A percentile compares a stretch with the other conserved stretches of the same genome.
phyloP scores from a whole-genome alignment of 64 coral and sea anemone genomes.

The Stichodactyla helianthus region DNA sequence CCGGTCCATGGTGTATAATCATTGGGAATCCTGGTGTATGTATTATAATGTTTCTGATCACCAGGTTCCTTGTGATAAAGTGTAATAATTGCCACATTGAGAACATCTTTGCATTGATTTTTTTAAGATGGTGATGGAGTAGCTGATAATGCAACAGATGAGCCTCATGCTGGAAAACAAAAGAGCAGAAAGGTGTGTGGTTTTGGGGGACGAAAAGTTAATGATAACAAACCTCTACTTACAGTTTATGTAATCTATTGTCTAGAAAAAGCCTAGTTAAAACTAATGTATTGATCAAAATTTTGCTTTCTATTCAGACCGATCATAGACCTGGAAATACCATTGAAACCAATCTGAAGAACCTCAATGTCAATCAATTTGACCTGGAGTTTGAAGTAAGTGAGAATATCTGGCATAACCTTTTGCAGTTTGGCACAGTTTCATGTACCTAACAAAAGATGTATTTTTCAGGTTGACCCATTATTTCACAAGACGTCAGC shows the following conservation, averaged over 20 bases:
- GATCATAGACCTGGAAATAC: slow-evolving; percentile 50
- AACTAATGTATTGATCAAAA: neutral
- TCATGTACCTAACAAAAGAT: neutral
- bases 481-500: slow-evolving; percentile 94
- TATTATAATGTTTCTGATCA: neutral
- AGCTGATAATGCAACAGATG: slow-evolving; percentile 11
- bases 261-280: neutral
- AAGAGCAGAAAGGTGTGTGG: neutral
- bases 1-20: neutral
- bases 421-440: neutral
- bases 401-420: neutral
- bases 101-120: neutral
- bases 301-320: neutral
- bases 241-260: too few relatives aligned
- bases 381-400: slow-evolving; percentile 95
- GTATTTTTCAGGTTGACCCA: slow-evolving; percentile 62
- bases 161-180: slow-evolving; percentile 1
- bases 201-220: too few relatives aligned
- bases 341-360: slow-evolving; percentile 82
- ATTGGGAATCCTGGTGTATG: neutral
- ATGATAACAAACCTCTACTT: too few relatives aligned
- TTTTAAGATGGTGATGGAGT: slow-evolving; percentile 9
- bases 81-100: neutral
- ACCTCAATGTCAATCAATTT: slow-evolving; percentile 85
- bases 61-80: neutral